Base-by-base conservation (phyloP, 1,140 invertebrate genomes). In the Bombus affinis region DNA sequence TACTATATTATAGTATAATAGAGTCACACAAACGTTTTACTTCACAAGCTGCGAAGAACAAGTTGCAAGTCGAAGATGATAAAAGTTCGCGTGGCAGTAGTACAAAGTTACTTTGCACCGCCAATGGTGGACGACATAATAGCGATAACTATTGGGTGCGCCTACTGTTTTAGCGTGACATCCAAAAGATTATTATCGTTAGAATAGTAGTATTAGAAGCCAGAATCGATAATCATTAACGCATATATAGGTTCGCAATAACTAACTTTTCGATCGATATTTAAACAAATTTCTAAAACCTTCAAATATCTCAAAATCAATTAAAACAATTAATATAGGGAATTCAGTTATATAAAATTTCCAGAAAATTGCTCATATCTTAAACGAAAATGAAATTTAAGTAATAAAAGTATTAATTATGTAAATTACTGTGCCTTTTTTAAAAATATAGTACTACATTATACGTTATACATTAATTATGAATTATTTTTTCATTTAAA, bases 61-160 rank as follows among this genome's bases (percentile, higher is more conserved):
- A 74, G 57, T 59, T 44, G 28, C 25, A 44, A 62, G 66, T 68
- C 47, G 35, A n/a, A 28, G 62, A 47, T 10, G 32, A 18, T 6
- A 53, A 57, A 35, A 79, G 62, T 44, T 37, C 53, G 57, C 47
- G 42, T 6, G 42, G 13, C 83, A 79, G 57, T 72, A 37, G 65
- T 78, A 44, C 32, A 82, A 89, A 86, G 39, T 85, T 79, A 53
- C 53, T 74, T 74, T 39, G 62, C n/a, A 10, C 12, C 75, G 62
- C 37, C 80, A 57, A 47, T 68, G 59, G 42, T 76, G 77, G 57
- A 79, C 47, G 62, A 65, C 68, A 53, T 81, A 74, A 78, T 72
- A 32, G 53, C 71, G 62, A 44, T 53, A 47, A 42, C 25, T 65
- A 25, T 37, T 89, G 87, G 82, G 77, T 73, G 86, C 35, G 85